Base-by-base conservation (phyloP, 1,140 invertebrate species). In the Ditylenchus dipsaci region DNA sequence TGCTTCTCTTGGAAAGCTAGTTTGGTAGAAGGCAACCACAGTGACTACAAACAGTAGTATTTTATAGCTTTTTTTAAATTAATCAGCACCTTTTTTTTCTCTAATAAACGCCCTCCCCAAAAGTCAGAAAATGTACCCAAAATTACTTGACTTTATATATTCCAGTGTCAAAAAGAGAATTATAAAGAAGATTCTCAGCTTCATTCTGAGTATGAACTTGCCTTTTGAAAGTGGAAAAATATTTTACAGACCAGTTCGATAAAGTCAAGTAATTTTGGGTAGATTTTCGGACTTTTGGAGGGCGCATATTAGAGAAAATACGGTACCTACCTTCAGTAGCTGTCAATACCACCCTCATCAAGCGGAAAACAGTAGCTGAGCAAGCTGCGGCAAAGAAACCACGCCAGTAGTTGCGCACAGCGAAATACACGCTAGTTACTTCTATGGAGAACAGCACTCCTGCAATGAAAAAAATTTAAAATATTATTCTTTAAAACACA, bases 381-480 rank as follows among this genome's bases (percentile, higher is more conserved):
- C 92, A 96, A 0, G 96, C 93, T 7, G 95, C 94, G 0, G 94
- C 90, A 82, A 97, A 98, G 84, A 99, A 99, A 0, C 94, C 95
- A 65, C 95, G 86, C 95, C 95, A 99, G 83, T 99, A 99, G 82
- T 97, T 98, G 64, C 95, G 86, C 0, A 97, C 93, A 5, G 95
- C 94, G 84, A 99, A 99, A 83, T 96, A 98, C 0, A 94, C 94
- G 0, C 94, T 93, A 29, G 95, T 98, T 84, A 97, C 95, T 87
- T 99, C 95, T 72, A 99, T 97, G 77, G 93, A 96, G 84, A 98
- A 98, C 21, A 98, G 86, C 0, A 99, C 95, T 80, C 95, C 92
- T 90, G 79, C 27, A 61, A 53, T 53, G 23, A 7, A 8, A 7
- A 19, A 53, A 53, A 26, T 7, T 21, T 53, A 7, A 7, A 53